Base-by-base conservation (phyloP, 2,113 vertebrate genomes). In the Muscicapa adusta region DNA sequence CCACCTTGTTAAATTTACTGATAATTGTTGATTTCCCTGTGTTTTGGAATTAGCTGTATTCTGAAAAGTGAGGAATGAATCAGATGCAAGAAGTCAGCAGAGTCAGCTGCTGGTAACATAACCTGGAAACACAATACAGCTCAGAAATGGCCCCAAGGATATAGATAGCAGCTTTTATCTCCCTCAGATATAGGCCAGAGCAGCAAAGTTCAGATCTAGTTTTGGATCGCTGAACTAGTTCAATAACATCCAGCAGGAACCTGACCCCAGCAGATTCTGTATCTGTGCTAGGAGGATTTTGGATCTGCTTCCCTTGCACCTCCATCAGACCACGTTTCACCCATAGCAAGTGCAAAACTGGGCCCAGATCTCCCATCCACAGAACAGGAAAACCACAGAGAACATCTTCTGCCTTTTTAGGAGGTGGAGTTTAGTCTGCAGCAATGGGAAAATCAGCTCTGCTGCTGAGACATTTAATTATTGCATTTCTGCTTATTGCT, bases 111-210 rank as follows among this genome's bases (percentile, higher is more conserved):
- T 81, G 91, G 85, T 74, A 95, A 75, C 42, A 77, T 26, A 94
- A 88, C 93, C 91, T 93, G 93, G 95, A 88, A 95, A 93, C 90
- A 90, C 43, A 91, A 61, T 53, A 90, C 0, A 0, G 75, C 75
- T 93, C 87, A 61, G 67, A 86, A 94, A 88, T 36, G 74, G 72
- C 72, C 82, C 2, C 6, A 48, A 84, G 82, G 91, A 90, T 93
- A 95, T 81, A 96, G 94, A 96, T 88, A 95, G 95, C 93, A 83
- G 89, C 93, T 95, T 96, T 97, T 79, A 74, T 93, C 87, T 93
- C 56, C 0, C 13, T 80, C 86, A 90, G 90, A 94, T 91, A 91
- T 86, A 94, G 91, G 88, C 91, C 92, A 83, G 72, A 93, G 91
- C 92, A 90, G 94, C 93, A 94, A 91, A 96, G 91, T 96, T 93